phyloP scores from a whole-genome alignment of 2,797 vertebrate species.

The Bucorvus abyssinicus region DNA sequence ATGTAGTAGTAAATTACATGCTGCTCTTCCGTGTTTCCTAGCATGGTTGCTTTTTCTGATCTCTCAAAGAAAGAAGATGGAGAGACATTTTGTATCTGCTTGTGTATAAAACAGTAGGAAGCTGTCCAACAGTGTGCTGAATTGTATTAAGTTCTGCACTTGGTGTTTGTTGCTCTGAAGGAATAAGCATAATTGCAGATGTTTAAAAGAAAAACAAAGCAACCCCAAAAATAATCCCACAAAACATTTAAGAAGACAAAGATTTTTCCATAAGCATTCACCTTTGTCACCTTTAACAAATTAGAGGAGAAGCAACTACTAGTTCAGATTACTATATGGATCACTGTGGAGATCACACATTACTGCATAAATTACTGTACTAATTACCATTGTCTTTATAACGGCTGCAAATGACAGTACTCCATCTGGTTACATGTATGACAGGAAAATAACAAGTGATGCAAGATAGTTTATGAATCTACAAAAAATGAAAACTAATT shows the following conservation, averaged over 20 bases:
- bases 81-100: background rate
- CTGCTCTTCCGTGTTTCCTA: background rate
- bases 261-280: background rate
- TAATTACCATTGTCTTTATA: background rate
- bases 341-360: background rate
- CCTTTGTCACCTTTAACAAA: background rate
- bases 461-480: background rate
- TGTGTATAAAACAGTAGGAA: background rate
- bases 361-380: background rate
- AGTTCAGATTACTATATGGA: background rate
- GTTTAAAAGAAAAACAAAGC: background rate
- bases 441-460: background rate
- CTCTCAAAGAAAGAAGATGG: background rate
- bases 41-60: background rate
- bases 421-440: background rate
- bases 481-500: background rate
- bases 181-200: background rate
- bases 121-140: background rate
- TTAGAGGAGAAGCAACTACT: background rate
- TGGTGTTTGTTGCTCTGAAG: background rate
- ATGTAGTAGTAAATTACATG: background rate
- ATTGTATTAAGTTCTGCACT: background rate
- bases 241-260: background rate
- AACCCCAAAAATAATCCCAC: rapidly evolving
- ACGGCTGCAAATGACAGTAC: background rate